These are phyloP conservation scores for Numida meleagris DNA, from an alignment of 2,113 vertebrate species.

Conservation along the genomic window DNA sequence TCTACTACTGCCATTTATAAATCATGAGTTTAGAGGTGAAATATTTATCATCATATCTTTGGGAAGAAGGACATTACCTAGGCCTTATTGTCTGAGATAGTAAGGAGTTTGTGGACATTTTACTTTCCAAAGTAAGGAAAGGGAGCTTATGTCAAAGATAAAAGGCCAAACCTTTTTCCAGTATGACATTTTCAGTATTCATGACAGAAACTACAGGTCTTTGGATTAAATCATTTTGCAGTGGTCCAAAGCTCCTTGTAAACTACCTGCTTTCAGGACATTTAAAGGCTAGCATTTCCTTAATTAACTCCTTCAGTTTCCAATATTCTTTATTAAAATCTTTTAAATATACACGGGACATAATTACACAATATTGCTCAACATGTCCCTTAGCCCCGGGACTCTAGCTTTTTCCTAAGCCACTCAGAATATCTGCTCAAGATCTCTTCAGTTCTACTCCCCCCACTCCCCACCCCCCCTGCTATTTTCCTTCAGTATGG, in stretches of 20 bases:
- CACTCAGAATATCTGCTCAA: not conserved
- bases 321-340: not conserved
- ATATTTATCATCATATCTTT: not conserved
- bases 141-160: not conserved
- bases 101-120: not conserved
- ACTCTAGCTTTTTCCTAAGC: not conserved
- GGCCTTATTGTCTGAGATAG: not conserved
- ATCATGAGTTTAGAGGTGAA: not conserved
- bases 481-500: not conserved
- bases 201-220: not conserved
- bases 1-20: not conserved
- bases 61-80: not conserved
- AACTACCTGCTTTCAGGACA: not conserved
- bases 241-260: not conserved
- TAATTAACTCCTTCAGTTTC: not conserved
- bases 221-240: not conserved
- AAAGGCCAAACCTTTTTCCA: not conserved
- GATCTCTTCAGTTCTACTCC: not conserved
- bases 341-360: not conserved
- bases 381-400: not conserved
- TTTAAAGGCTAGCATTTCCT: not conserved
- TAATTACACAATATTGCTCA: not conserved
- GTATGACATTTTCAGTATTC: not conserved
- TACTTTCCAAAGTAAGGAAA: not conserved
- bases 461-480: not conserved